Evolutionary conservation across 2,888 invertebrate genomes (phyloP), one percentile per base, ranked within the genome.

Genomic region (Zaprionus obscuricornis): DNA sequence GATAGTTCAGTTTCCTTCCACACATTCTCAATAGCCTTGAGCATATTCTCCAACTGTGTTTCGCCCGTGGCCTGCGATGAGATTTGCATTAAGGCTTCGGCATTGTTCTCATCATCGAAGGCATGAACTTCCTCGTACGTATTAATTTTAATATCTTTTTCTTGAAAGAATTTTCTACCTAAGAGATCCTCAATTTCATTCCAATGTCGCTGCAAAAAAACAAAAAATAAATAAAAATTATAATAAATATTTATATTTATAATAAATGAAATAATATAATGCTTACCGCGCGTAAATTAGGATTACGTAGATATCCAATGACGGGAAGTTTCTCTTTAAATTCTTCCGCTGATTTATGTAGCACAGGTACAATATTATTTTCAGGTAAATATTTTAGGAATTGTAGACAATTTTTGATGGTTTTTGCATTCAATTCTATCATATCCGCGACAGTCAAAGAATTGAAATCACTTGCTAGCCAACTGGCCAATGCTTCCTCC

Each of bases 51-150:
- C 7, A 97, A 91, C 3, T 95, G 94, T 2, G 95, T 94, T 88
- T 98, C 97, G 1, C 97, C 96, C 74, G 95, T 96, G 0, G 97
- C 97, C 87, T 96, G 95, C 0, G 94, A 95, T 0, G 97, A 95
- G 5, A 97, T 93, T 86, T 97, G 96, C 93, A 95, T 94, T 10
- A 98, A 89, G 62, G 94, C 93, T 6, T 94, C 93, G 0, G 93
- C 93, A 1, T 81, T 71, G 7, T 63, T 77, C 76, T 93, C 93
- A 16, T 67, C 60, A 40, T 93, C 92, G 89, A 96, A 96, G 0
- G 94, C 95, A n/a, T 94, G 92, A 2, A 95, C 91, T 0, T 94
- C 93, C 58, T 95, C 94, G 37, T 97, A 92, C 16, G 93, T 90
- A 8, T 92, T 92, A 10, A 97, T 90, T 0, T 94, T 95, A 13